Base-by-base conservation (phyloP, 2,797 vertebrate genomes). In the Oceanodroma leucorhoa region DNA sequence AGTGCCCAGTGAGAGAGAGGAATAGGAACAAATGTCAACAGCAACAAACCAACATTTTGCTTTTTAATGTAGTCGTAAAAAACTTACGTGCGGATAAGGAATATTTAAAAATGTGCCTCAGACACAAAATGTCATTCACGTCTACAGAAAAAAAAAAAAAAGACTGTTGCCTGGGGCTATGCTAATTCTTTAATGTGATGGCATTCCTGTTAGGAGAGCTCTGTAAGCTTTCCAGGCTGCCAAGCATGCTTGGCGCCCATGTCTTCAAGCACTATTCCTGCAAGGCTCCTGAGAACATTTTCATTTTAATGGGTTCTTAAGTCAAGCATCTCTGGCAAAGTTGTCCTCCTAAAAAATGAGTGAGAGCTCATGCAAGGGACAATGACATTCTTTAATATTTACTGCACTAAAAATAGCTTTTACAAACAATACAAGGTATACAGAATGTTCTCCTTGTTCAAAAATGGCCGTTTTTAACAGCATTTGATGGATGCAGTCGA, bases 301-400 rank as follows among this genome's bases (percentile, higher is more conserved):
- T 97, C 95, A 97, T 97, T 97, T 97, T 97, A 98, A 97, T 97
- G 79, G 48, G 64, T 97, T 98, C 94, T 96, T 92, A 97, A 97
- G 96, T 95, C 92, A 96, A 97, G 91, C 94, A 94, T 97, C 79
- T 96, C 95, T 95, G 84, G 86, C 79, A 97, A 96, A 97, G 88
- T 87, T 51, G 69, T 48, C 92, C 55, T 88, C 87, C 84, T 95
- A 94, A 97, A 97, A 97, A 96, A 95, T 96, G 93, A 97, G 96
- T 95, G 90, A 96, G 92, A 97, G 70, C 85, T 95, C 82, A 81
- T 84, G 85, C 81, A 92, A 83, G 83, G 94, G 72, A 97, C 93
- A 94, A 89, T 86, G 84, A 62, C 86, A 96, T 96, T 94, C 90
- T 93, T 97, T 88, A 95, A 90, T 95, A 95, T 97, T 96, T 94